Evolutionary conservation across 2,888 invertebrate genomes (phyloP).

Genomic region (Taphrorychus bicolor): DNA sequence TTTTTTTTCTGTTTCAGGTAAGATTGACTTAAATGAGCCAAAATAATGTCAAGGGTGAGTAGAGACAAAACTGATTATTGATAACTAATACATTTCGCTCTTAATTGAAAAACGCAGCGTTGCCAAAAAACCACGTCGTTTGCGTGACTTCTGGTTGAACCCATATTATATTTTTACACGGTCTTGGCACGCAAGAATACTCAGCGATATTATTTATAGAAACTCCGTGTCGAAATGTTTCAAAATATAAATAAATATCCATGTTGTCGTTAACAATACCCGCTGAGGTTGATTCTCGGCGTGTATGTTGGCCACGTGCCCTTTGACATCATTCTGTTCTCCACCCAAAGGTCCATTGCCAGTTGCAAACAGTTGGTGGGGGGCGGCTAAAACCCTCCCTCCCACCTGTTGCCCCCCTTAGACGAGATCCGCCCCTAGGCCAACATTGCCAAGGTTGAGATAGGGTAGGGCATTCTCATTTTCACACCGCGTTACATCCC

Average conservation of each 20-base stretch:
- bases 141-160: constrained; percentile 30
- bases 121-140: constrained; percentile 28
- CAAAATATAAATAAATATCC: constrained; percentile 22
- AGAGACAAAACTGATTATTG: too few species aligned
- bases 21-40: too few species aligned
- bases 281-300: too few species aligned
- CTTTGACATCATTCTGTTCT: constrained; percentile 10
- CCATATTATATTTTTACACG: constrained; percentile 25
- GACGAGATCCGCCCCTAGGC: constrained; percentile 34
- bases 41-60: background rate
- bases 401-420: constrained; percentile 55
- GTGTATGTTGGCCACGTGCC: constrained; percentile 14
- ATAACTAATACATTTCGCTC: too few species aligned
- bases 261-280: background rate
- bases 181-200: constrained; percentile 24
- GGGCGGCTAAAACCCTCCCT: constrained; percentile 47
- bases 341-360: constrained; percentile 28
- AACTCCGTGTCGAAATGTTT: constrained; percentile 6
- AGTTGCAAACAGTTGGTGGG: constrained; percentile 33
- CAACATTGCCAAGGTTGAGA: constrained; percentile 18
- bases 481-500: background rate
- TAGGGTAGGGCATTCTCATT: constrained; percentile 12
- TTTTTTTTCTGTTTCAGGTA: too few species aligned
- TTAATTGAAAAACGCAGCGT: background rate
- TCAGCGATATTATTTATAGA: constrained; percentile 26